Percentiles rank a stretch among this genome's conserved stretches.
phyloP scores from a whole-genome alignment of 2,113 vertebrate genomes.

The Coturnix japonica region DNA sequence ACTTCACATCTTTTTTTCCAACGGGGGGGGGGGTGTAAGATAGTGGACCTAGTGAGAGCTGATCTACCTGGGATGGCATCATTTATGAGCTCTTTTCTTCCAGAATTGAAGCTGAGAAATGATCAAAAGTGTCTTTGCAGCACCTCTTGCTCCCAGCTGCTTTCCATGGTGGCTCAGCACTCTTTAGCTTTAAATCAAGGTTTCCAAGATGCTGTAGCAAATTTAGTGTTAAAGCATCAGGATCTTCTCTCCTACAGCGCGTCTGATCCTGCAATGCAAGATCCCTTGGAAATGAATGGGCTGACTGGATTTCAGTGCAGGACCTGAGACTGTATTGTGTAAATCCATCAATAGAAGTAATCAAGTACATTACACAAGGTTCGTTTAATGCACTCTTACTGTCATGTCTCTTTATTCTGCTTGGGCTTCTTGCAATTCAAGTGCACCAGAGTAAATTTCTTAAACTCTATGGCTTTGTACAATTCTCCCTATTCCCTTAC shows the following conservation, averaged over 20 bases:
- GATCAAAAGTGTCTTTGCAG: neutral
- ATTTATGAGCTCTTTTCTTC: neutral
- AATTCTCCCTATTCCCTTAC: neutral
- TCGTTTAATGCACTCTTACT: conserved; percentile 39
- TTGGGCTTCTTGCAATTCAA: neutral
- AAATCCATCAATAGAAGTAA: conserved; percentile 34
- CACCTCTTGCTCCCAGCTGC: neutral
- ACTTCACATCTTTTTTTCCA: neutral
- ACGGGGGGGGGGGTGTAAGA: neutral
- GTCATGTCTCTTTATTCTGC: conserved; percentile 15
- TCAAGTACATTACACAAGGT: conserved; percentile 20
- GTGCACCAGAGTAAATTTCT: neutral
- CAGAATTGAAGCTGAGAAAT: neutral
- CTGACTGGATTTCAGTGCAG: neutral
- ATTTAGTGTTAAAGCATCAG: neutral
- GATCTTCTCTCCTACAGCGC: neutral
- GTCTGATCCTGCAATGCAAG: neutral
- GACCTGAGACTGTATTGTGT: conserved; percentile 23
- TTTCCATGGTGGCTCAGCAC: neutral
- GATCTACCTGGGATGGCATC: neutral
- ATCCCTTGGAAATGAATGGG: conserved; percentile 18
- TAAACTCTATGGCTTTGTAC: neutral
- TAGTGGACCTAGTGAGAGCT: conserved; percentile 2
- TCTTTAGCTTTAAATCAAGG: neutral
- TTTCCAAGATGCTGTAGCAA: neutral